phyloP scores from a whole-genome alignment of 2,797 vertebrate genomes.

The Moxostoma hubbsi region DNA sequence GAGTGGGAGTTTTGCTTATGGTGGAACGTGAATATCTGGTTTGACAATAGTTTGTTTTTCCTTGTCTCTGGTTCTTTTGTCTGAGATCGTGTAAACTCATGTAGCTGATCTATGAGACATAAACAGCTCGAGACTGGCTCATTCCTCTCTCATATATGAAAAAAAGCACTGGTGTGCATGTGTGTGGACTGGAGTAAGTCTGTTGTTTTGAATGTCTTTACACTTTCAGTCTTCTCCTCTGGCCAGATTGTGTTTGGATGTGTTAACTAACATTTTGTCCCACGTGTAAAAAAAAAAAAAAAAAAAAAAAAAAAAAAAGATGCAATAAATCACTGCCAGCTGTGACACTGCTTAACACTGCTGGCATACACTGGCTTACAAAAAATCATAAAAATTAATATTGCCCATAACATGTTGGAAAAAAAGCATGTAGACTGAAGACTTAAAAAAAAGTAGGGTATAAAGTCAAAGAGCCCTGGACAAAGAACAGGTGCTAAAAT shows the following conservation, averaged over 20 bases:
- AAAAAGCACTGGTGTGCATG: conserved; percentile 4
- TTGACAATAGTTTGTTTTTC: conserved; percentile 56
- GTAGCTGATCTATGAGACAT: conserved; percentile 51
- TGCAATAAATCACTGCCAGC: neutral
- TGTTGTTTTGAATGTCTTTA: conserved; percentile 39
- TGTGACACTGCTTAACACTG: conserved; percentile 14
- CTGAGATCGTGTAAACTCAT: conserved; percentile 57
- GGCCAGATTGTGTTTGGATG: conserved; percentile 43
- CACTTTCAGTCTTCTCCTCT: conserved; percentile 28
- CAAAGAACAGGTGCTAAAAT: conserved; percentile 27
- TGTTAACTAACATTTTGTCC: conserved; percentile 51
- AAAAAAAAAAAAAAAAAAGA: neutral
- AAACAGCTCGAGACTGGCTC: conserved; percentile 42
- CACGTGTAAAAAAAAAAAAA: conserved; percentile 49
- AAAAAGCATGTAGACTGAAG: neutral
- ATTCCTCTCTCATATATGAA: conserved; percentile 11
- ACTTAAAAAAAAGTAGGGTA: neutral
- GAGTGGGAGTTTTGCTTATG: conserved; percentile 28
- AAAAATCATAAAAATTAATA: neutral
- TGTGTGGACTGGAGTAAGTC: neutral
- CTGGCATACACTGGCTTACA: neutral
- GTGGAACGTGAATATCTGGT: conserved; percentile 61
- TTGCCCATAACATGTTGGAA: neutral
- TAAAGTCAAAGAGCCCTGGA: neutral
- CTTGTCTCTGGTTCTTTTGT: conserved; percentile 55